Percentiles rank a stretch among this genome's conserved stretches.
These are phyloP conservation scores for Leucania comma DNA, from an alignment of 2,888 invertebrate genomes.

Conservation along the genomic window DNA sequence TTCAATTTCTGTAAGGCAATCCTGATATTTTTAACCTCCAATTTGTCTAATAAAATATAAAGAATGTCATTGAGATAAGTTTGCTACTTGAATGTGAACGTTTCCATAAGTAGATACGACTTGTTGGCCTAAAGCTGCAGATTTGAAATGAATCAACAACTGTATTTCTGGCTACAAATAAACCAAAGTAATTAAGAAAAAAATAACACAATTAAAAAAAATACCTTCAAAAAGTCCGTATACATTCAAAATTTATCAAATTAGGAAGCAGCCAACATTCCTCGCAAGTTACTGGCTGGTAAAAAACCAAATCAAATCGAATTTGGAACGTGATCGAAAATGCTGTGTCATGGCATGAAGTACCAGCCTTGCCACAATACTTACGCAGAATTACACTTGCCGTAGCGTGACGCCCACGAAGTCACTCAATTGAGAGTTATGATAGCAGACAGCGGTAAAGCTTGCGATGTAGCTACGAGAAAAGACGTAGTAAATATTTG, in stretches of 20 bases:
- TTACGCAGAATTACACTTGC: slow-evolving; percentile 52
- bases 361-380: slow-evolving; percentile 27
- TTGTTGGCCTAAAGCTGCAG: neutral
- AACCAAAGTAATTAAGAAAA: neutral
- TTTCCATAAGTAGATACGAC: neutral
- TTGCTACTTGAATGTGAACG: neutral
- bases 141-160: slow-evolving; percentile 1
- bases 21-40: neutral
- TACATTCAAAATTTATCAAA: slow-evolving; percentile 11
- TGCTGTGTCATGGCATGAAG: slow-evolving; percentile 46
- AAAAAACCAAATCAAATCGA: slow-evolving; percentile 51
- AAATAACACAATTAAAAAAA: neutral
- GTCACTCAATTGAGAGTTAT: slow-evolving; percentile 24
- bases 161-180: neutral
- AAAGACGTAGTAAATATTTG: slow-evolving; percentile 11
- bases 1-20: neutral
- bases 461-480: neutral
- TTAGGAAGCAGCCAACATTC: slow-evolving; percentile 28
- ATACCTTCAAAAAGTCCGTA: neutral
- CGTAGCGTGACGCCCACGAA: slow-evolving; percentile 39
- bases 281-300: slow-evolving; percentile 33
- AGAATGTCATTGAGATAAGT: too few species aligned
- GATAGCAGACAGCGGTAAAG: slow-evolving; percentile 1
- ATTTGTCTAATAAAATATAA: too few species aligned
- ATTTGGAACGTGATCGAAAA: slow-evolving; percentile 44